phyloP scores from a whole-genome alignment of 2,113 vertebrate species.

The Melanerpes formicivorus region DNA sequence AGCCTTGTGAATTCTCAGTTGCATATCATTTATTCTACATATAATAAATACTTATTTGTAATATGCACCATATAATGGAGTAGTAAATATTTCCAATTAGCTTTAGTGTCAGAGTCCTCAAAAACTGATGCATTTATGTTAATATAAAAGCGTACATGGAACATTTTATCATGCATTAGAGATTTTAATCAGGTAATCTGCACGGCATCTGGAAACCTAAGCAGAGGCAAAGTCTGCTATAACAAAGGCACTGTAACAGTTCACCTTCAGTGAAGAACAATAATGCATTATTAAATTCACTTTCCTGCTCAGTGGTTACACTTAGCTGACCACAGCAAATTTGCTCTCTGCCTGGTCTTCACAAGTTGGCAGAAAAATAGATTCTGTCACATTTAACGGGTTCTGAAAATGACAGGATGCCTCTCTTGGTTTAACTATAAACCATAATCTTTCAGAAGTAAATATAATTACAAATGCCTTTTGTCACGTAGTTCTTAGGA shows the following conservation, averaged over 20 bases:
- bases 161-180: conserved; percentile 83
- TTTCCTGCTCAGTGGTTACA: conserved; percentile 99
- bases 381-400: conserved; percentile 99
- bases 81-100: conserved; percentile 79
- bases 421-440: conserved; percentile 97
- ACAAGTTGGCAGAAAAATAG: conserved; percentile 99
- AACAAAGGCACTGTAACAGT: conserved; percentile 96
- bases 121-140: conserved; percentile 77
- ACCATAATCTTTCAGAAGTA: conserved; percentile 95
- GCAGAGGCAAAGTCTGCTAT: conserved; percentile 86
- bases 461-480: conserved; percentile 98
- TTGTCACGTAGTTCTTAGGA: conserved; percentile 89
- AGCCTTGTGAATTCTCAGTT: conserved; percentile 46
- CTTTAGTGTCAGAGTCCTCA: conserved; percentile 71
- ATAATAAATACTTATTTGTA: conserved; percentile 67
- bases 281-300: conserved; percentile 99
- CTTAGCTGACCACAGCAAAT: conserved; percentile 99
- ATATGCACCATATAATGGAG: conserved; percentile 65
- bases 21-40: conserved; percentile 59
- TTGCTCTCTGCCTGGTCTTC: conserved; percentile 97
- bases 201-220: conserved; percentile 84
- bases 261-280: conserved; percentile 99
- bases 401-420: conserved; percentile 99
- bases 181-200: conserved; percentile 86
- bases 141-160: conserved; percentile 79